Conservation (phyloP, 2,113 vertebrate genomes). For the Butorides virescens region DNA sequence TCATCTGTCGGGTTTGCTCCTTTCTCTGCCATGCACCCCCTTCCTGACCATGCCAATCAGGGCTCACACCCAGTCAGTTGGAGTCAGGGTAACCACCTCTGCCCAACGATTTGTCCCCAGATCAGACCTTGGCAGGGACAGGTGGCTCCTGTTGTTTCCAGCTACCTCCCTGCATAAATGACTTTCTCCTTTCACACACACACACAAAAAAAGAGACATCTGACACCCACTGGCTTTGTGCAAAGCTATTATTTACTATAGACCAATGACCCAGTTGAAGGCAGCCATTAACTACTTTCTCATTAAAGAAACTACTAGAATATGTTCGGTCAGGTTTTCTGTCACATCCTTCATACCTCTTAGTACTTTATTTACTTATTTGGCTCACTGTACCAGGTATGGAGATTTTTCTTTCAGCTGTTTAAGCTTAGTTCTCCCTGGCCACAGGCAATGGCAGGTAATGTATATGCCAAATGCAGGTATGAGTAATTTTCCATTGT, state of each 20-base stretch:
- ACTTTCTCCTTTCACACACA: slow-evolving; percentile 38
- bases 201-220: neutral
- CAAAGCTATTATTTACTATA: slow-evolving; percentile 18
- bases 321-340: neutral
- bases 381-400: neutral
- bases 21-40: neutral
- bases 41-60: neutral
- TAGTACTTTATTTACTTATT: slow-evolving; percentile 9
- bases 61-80: neutral
- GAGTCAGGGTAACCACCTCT: neutral
- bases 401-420: neutral
- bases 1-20: neutral
- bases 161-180: neutral
- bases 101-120: neutral
- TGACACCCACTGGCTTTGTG: neutral
- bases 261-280: slow-evolving; percentile 6
- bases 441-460: neutral
- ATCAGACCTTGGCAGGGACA: neutral
- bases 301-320: slow-evolving; percentile 1
- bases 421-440: neutral
- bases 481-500: neutral
- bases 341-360: neutral
- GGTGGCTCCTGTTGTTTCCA: neutral
- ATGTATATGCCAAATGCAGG: neutral
- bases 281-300: slow-evolving; percentile 7